Conservation (phyloP, 2,888 invertebrate species). For the Imbricaverruca yamaguchii region DNA sequence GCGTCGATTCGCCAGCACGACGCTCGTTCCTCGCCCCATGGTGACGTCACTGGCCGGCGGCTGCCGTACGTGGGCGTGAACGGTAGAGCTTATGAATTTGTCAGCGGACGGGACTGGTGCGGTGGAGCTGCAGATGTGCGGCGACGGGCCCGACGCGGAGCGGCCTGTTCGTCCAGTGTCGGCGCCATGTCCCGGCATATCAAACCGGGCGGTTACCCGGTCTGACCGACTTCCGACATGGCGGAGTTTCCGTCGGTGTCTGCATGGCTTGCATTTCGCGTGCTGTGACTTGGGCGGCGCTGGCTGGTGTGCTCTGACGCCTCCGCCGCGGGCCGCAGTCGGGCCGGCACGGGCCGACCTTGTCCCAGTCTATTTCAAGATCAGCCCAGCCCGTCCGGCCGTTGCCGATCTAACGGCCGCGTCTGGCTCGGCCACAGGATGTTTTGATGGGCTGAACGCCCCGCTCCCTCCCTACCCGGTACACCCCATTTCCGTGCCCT, state of each 20-base stretch:
- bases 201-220: neutral
- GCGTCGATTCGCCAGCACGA: neutral
- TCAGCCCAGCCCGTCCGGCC: neutral
- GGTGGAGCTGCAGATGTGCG: neutral
- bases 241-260: neutral
- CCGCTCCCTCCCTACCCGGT: too few relatives aligned
- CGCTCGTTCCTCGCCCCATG: neutral
- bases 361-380: neutral
- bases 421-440: too few relatives aligned
- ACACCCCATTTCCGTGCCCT: too few relatives aligned
- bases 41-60: neutral
- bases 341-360: neutral
- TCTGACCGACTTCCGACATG: neutral
- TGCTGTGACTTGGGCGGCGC: neutral
- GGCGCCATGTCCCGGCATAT: too few relatives aligned
- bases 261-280: neutral
- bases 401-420: neutral
- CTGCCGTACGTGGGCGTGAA: neutral
- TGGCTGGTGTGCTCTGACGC: neutral
- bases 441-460: too few relatives aligned
- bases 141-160: neutral
- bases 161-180: neutral
- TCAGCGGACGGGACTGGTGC: neutral
- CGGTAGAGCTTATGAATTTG: neutral
- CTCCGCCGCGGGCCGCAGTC: neutral